These are phyloP conservation scores for Menura novaehollandiae DNA, from an alignment of 2,113 vertebrate species.

Conservation along the genomic window DNA sequence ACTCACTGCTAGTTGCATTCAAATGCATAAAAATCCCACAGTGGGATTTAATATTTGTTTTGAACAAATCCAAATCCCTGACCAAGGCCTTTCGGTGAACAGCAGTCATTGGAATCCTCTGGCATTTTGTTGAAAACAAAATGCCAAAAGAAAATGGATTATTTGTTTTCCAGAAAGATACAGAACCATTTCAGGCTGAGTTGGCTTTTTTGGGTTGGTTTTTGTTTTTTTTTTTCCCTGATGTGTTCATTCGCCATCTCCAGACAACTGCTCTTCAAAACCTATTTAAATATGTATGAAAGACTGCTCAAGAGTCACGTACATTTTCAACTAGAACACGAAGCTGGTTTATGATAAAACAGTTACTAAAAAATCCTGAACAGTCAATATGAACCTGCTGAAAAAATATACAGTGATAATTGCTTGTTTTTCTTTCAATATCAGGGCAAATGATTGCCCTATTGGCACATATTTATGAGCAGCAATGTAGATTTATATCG, in stretches of 20 bases:
- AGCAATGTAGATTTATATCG: neutral
- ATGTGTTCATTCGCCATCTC: neutral
- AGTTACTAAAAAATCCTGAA: neutral
- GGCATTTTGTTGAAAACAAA: neutral
- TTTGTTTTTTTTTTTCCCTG: accelerated
- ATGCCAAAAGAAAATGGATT: slow-evolving; percentile 2
- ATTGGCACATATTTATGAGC: neutral
- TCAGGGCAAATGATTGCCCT: neutral
- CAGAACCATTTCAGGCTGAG: neutral
- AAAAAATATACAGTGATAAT: neutral
- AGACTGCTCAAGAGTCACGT: neutral
- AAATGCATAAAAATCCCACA: neutral
- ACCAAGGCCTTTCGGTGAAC: neutral
- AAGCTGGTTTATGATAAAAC: neutral
- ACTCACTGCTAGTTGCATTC: neutral
- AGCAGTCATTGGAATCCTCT: slow-evolving; percentile 18
- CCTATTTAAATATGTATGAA: slow-evolving; percentile 26
- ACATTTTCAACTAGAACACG: neutral
- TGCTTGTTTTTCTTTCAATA: neutral
- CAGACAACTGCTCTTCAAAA: slow-evolving; percentile 9
- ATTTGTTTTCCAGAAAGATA: neutral
- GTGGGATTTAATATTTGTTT: neutral
- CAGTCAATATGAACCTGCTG: neutral
- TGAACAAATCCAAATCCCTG: neutral
- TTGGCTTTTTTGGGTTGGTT: neutral